Evolutionary conservation across 2,888 invertebrate species (phyloP).

Genomic region (Parascotia fuliginaria): DNA sequence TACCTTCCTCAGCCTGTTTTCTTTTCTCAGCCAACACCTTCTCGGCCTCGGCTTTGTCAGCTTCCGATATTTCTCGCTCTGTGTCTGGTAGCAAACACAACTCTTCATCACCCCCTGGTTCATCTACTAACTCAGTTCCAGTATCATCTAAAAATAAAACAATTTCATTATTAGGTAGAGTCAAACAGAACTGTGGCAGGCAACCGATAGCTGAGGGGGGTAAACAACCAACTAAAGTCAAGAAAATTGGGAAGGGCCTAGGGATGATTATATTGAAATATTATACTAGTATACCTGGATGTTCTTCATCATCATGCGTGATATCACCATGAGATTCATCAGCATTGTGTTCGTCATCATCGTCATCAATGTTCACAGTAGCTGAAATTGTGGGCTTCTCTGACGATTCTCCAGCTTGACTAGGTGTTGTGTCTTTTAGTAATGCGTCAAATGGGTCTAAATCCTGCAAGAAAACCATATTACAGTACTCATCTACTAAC

Average conservation of each 20-base stretch:
- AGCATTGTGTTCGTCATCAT: conserved; percentile 62
- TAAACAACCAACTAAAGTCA: too few species aligned
- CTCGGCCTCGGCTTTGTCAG: conserved; percentile 87
- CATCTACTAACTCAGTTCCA: conserved; percentile 54
- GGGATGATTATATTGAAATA: neutral
- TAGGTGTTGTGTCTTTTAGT: conserved; percentile 62
- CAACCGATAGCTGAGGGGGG: too few species aligned
- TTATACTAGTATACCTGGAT: conserved; percentile 29
- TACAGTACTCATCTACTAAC: too few species aligned
- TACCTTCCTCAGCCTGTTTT: conserved; percentile 68
- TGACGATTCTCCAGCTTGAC: conserved; percentile 46
- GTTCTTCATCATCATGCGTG: conserved; percentile 57
- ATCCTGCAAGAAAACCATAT: conserved; percentile 56
- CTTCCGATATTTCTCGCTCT: conserved; percentile 88
- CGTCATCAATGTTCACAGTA: conserved; percentile 56
- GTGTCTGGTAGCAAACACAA: conserved; percentile 89
- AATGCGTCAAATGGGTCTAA: conserved; percentile 81
- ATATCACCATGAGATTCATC: conserved; percentile 42
- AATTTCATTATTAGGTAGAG: neutral
- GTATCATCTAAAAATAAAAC: conserved; percentile 5
- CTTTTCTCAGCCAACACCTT: conserved; percentile 78
- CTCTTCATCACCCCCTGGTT: conserved; percentile 88
- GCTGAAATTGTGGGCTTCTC: conserved; percentile 47
- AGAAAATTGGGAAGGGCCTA: too few species aligned
- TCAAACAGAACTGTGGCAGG: too few species aligned